Conservation (phyloP, 2,888 invertebrate genomes). For the Lithophane leautieri region DNA sequence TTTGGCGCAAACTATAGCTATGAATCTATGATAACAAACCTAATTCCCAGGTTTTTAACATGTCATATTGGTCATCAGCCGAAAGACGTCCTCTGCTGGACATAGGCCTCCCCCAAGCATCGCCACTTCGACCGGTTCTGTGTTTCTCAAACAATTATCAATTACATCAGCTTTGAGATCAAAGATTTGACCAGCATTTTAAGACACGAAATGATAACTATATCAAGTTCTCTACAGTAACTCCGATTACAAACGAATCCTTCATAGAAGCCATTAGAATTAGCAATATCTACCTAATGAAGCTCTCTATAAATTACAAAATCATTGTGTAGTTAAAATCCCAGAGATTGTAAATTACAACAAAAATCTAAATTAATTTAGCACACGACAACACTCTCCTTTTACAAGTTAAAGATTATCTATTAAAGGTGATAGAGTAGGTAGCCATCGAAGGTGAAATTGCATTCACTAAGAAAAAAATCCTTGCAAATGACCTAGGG, state of each 20-base stretch:
- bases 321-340: too few relatives aligned
- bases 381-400: background rate
- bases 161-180: too few relatives aligned
- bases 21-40: background rate
- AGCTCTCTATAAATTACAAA: background rate
- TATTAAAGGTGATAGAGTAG: background rate
- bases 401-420: slow-evolving; percentile 15
- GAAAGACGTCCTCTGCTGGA: too few relatives aligned
- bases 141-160: background rate
- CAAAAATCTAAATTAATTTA: background rate
- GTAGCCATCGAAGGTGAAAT: slow-evolving; percentile 24
- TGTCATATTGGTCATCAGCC: background rate
- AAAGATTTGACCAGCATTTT: background rate
- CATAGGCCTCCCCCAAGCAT: too few relatives aligned
- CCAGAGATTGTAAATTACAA: background rate
- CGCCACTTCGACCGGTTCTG: too few relatives aligned
- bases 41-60: background rate
- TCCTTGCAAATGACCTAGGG: slow-evolving; percentile 23
- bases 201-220: background rate
- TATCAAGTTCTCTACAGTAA: background rate
- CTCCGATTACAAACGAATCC: background rate
- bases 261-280: background rate
- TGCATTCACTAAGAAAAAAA: slow-evolving; percentile 21
- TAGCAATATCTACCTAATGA: background rate
- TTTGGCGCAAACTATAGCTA: too few relatives aligned